Conservation (phyloP, 2,113 vertebrate genomes). For the Lontra canadensis region DNA sequence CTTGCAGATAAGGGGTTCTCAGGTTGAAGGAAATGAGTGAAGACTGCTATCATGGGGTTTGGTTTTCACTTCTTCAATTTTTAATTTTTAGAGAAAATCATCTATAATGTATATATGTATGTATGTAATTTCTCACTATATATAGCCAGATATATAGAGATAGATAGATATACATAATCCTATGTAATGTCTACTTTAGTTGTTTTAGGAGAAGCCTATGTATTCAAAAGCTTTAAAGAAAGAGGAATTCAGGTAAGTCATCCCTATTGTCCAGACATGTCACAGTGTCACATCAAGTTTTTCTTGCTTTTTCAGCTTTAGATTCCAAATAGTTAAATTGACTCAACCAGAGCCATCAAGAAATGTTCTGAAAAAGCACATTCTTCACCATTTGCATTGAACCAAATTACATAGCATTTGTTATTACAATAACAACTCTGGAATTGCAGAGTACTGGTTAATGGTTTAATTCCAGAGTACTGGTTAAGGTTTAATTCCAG, state of each 20-base stretch:
- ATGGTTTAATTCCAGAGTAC: background rate
- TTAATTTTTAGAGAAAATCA: background rate
- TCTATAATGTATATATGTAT: too few species aligned
- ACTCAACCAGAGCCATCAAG: background rate
- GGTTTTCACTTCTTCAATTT: background rate
- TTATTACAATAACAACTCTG: background rate
- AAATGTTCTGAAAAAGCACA: background rate
- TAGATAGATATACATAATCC: background rate
- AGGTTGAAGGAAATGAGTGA: background rate
- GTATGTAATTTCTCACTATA: background rate
- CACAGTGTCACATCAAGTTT: background rate
- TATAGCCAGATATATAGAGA: background rate
- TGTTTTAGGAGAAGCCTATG: background rate
- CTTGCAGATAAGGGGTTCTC: background rate
- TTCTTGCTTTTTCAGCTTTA: background rate
- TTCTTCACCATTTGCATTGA: background rate
- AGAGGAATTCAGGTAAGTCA: background rate
- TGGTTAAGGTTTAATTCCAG: too few species aligned
- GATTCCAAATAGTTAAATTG: background rate
- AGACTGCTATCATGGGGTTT: background rate
- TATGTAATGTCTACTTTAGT: background rate
- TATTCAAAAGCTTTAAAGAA: background rate
- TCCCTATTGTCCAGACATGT: background rate
- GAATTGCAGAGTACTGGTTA: background rate
- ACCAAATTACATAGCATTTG: background rate